Percentiles rank a stretch among this genome's conserved stretches.
phyloP scores from a whole-genome alignment of 2,113 vertebrate species.

The Datnioides undecimradiatus region DNA sequence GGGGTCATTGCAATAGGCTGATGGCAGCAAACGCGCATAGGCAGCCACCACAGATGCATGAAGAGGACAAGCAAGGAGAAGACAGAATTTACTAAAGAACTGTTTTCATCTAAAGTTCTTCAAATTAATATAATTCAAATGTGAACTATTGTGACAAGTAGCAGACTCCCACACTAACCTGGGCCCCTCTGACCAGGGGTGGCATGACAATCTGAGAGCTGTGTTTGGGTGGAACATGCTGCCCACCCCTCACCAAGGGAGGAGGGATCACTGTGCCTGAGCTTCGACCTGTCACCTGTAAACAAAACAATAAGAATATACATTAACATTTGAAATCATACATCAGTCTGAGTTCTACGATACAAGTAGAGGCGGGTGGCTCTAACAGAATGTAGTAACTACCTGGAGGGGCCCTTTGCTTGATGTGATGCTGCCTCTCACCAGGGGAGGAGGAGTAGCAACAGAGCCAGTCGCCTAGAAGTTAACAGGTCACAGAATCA shows the following conservation, averaged over 20 bases:
- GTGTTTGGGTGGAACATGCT: conserved; percentile 90
- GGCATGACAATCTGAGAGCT: conserved; percentile 95
- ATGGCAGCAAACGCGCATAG: conserved; percentile 31
- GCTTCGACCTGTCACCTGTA: conserved; percentile 85
- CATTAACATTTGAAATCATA: no score
- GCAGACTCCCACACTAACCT: conserved; percentile 82
- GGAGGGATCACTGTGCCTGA: conserved; percentile 94
- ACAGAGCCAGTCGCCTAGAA: conserved; percentile 86
- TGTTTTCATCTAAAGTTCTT: neutral
- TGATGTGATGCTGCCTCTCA: conserved; percentile 90
- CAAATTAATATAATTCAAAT: neutral
- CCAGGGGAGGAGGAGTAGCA: conserved; percentile 92
- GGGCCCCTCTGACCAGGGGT: conserved; percentile 93
- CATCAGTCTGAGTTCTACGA: no score
- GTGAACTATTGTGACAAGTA: neutral
- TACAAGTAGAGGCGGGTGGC: no score
- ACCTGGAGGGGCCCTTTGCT: conserved; percentile 93
- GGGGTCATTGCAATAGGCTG: conserved; percentile 87
- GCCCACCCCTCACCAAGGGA: conserved; percentile 94
- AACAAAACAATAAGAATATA: conserved; percentile 1
- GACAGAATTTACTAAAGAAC: neutral
- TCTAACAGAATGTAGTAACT: neutral
- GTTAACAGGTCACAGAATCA: conserved; percentile 52
- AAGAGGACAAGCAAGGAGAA: neutral
- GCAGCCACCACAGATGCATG: neutral